A percentile compares a stretch with the other conserved stretches of the same genome.
Conservation (phyloP, 2,797 vertebrate species). For the Sciaenops ocellatus region DNA sequence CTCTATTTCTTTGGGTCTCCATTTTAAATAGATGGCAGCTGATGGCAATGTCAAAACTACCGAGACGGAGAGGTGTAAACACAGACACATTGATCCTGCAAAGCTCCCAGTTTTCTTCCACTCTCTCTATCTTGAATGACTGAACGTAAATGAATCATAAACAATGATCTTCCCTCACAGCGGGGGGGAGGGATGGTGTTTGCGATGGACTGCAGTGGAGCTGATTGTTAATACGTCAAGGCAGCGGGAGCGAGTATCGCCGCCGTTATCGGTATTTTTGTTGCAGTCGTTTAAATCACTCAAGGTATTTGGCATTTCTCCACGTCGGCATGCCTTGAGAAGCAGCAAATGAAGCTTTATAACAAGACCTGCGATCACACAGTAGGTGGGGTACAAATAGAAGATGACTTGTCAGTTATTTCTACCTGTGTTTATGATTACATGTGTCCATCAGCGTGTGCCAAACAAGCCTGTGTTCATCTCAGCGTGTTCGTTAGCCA, state of each 20-base stretch:
- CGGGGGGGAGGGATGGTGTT: conserved; percentile 38
- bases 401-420: conserved; percentile 43
- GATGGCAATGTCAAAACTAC: conserved; percentile 4
- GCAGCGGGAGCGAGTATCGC: conserved; percentile 21
- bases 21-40: neutral
- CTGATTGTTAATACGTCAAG: conserved; percentile 38
- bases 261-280: conserved; percentile 17
- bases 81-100: conserved; percentile 33
- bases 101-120: conserved; percentile 16
- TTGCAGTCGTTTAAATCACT: conserved; percentile 47
- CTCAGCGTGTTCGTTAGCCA: conserved; percentile 21
- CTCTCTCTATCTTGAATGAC: conserved; percentile 35
- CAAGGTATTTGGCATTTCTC: conserved; percentile 4
- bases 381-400: conserved; percentile 18
- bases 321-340: conserved; percentile 11
- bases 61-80: conserved; percentile 34
- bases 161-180: conserved; percentile 47
- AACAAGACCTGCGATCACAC: conserved; percentile 27
- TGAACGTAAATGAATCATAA: conserved; percentile 53
- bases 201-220: conserved; percentile 29
- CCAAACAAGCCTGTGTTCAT: conserved; percentile 38
- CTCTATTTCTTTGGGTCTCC: neutral
- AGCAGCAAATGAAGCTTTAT: conserved; percentile 44
- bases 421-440: conserved; percentile 10
- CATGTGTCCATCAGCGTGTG: conserved; percentile 30